Evolutionary conservation across 2,797 vertebrate species (phyloP).

Genomic region (Anas georgica): DNA sequence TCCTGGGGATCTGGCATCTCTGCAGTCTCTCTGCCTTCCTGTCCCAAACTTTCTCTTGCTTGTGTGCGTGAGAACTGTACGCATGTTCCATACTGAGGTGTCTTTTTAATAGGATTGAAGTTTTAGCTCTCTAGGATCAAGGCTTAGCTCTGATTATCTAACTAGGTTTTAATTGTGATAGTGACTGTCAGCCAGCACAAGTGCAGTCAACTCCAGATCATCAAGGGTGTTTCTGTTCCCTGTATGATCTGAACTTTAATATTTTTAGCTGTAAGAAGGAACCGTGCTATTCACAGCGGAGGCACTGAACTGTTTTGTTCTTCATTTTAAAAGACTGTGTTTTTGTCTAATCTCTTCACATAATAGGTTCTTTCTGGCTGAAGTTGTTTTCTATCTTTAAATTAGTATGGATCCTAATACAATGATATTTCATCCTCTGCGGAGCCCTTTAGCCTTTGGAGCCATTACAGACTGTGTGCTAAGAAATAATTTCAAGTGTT

Average conservation of each 20-base stretch:
- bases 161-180: conserved; percentile 41
- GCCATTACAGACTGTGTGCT: neutral
- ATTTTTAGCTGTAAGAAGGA: neutral
- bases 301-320: neutral
- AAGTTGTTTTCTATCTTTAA: neutral
- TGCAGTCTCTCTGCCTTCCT: neutral
- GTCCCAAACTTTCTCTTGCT: neutral
- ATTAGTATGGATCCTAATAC: neutral
- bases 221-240: neutral
- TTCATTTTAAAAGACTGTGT: neutral
- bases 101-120: conserved; percentile 57
- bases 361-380: neutral
- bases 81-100: neutral
- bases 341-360: neutral
- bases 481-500: neutral
- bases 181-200: neutral
- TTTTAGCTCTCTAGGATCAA: conserved; percentile 40
- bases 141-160: conserved; percentile 56
- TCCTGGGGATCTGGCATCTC: neutral
- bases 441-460: neutral
- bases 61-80: neutral
- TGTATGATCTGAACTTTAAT: neutral
- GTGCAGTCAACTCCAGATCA: neutral
- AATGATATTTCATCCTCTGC: neutral
- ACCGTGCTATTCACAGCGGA: neutral